Base-by-base conservation (phyloP, 2,797 vertebrate genomes). In the Pipistrellus pipistrellus region DNA sequence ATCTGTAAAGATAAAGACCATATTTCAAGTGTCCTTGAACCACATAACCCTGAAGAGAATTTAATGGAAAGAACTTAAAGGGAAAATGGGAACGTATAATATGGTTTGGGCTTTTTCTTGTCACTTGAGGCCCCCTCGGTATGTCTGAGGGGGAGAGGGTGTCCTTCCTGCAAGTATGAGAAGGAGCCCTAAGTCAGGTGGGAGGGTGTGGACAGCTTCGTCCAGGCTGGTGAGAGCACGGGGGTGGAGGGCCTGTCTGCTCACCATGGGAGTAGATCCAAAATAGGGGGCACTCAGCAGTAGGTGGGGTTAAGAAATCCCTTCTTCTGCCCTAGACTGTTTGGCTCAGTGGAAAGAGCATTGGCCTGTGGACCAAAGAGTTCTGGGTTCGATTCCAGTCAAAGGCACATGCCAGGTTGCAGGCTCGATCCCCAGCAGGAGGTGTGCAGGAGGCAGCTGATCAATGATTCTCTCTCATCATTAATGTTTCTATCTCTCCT, bases 1-100 rank as follows among this genome's bases (percentile, higher is more conserved):
- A 55, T 59, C 44, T 88, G 83, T 90, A 51, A 90, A 81, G 51
- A 76, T 13, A 87, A 1, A 2, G 46, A 27, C 91, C 51, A 44
- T 72, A 81, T n/a, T 76, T 46, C 53, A 90, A 83, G 59, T 18
- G 35, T 76, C 3, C 15, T 64, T 95, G 76, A 93, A 55, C 12
- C 11, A 0, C 6, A 44, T 68, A 41, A 0, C 38, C 51, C 66
- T 51, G 66, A 72, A 66, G 48, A 53, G 25, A 94, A 89, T 75
- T 85, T 82, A 80, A 76, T 20, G 46, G n/a, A 64, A 85, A 57
- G 35, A 66, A 27, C 1, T 17, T 5, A 59, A 41, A n/a, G 8
- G 66, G 35, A n/a, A 69, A 15, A 13, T 86, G 14, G 27, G 21
- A 71, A 91, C 20, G 35, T 35, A 15, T 4, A 68, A 75, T 35